A percentile compares a stretch with the other conserved stretches of the same genome.
phyloP scores from a whole-genome alignment of 1,140 invertebrate species.

The Nebria ingens region DNA sequence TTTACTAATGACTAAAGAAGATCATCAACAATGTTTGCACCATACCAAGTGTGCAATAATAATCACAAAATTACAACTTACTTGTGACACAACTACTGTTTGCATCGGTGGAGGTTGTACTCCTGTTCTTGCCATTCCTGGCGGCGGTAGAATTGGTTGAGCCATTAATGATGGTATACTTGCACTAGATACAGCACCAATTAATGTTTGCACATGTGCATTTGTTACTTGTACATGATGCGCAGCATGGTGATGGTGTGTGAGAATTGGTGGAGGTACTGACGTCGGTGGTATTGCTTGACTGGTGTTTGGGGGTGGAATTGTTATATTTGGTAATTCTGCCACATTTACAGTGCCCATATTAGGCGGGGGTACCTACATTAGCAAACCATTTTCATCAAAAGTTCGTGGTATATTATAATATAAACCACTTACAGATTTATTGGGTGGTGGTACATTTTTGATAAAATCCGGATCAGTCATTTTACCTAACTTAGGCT shows the following conservation, averaged over 20 bases:
- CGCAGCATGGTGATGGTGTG: neutral
- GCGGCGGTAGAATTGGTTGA: constrained; percentile 33
- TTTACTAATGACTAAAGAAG: neutral
- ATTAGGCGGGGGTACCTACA: constrained; percentile 26
- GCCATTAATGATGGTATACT: constrained; percentile 32
- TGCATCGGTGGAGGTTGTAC: constrained; percentile 25
- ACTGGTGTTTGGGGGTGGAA: constrained; percentile 16
- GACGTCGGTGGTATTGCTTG: neutral
- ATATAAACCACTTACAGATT: constrained; percentile 17
- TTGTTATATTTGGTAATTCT: constrained; percentile 19
- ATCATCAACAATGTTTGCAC: neutral
- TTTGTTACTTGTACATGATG: neutral
- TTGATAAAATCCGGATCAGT: constrained; percentile 30
- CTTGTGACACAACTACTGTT: neutral
- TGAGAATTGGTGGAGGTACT: constrained; percentile 10
- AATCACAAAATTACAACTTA: neutral
- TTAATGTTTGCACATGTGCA: neutral
- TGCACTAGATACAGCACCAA: constrained; percentile 14
- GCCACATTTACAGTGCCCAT: constrained; percentile 13
- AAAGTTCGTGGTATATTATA: neutral
- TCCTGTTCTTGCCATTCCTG: constrained; percentile 36
- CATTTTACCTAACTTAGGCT: constrained; percentile 19
- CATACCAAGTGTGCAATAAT: neutral
- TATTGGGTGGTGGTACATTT: constrained; percentile 34
- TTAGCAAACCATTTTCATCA: neutral